Percentiles rank a stretch among this genome's conserved stretches.
Conservation (phyloP, 92 coral and sea anemone genomes). For the Bergia sp. region DNA sequence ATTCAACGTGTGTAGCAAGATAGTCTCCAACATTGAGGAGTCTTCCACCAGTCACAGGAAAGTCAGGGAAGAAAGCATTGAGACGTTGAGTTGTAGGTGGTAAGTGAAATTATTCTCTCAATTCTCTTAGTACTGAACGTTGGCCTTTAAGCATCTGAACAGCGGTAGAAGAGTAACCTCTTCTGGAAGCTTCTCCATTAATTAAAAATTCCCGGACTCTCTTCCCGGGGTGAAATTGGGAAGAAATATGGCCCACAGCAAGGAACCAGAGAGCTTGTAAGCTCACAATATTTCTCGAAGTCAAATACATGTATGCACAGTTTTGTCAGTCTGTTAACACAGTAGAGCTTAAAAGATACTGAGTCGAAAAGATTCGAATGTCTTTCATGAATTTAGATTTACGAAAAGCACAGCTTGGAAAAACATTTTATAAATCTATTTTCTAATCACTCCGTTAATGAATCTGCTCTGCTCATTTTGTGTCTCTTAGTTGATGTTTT, state of each 20-base stretch:
- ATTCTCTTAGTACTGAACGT: not conserved
- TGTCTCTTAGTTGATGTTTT: not conserved
- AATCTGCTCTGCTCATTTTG: not conserved
- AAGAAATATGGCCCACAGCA: not conserved
- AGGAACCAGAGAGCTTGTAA: not conserved
- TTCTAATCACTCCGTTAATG: not conserved
- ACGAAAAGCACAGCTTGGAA: not conserved
- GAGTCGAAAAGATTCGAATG: not conserved
- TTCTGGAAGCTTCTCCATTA: not conserved
- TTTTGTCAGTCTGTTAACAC: too few species aligned
- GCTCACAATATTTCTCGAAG: too few species aligned
- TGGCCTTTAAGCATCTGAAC: not conserved
- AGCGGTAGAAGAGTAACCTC: not conserved
- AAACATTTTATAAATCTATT: not conserved
- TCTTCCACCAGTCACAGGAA: not conserved
- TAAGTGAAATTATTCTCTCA: not conserved
- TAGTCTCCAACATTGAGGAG: not conserved
- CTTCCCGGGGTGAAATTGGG: not conserved
- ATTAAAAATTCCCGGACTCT: not conserved
- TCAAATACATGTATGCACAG: too few species aligned
- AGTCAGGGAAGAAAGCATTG: not conserved
- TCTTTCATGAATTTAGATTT: not conserved
- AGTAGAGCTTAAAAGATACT: not conserved
- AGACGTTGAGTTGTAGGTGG: not conserved
- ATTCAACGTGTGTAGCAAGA: not conserved